phyloP scores from a whole-genome alignment of 1,140 invertebrate species.

The Drosophila kepulauana region DNA sequence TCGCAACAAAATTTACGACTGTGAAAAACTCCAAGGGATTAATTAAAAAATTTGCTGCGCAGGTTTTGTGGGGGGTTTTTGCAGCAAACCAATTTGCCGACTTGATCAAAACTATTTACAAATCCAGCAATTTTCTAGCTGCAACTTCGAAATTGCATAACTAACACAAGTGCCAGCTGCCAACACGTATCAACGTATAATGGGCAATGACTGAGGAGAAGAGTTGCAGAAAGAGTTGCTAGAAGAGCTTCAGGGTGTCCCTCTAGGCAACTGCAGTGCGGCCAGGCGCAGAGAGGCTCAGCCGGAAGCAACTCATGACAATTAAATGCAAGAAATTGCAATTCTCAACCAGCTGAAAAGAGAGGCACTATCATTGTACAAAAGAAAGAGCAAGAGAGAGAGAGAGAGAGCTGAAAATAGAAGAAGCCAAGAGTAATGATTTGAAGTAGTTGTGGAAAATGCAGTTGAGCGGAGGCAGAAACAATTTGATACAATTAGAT shows the following conservation, averaged over 20 bases:
- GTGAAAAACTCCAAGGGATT: background rate
- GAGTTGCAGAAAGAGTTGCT: background rate
- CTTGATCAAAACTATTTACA: constrained; percentile 34
- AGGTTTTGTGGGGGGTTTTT: background rate
- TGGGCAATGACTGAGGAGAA: constrained; percentile 11
- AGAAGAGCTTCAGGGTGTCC: background rate
- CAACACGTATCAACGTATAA: constrained; percentile 32
- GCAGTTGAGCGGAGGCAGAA: constrained; percentile 37
- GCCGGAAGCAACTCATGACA: constrained; percentile 31
- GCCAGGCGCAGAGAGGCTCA: constrained; percentile 17
- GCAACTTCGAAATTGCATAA: constrained; percentile 27
- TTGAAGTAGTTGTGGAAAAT: constrained; percentile 36
- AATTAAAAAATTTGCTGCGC: constrained; percentile 13
- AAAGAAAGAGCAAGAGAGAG: background rate
- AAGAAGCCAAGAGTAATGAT: constrained; percentile 21
- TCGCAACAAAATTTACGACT: constrained; percentile 3
- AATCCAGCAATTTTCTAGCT: constrained; percentile 28
- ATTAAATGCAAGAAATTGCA: constrained; percentile 43
- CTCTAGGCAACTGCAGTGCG: background rate
- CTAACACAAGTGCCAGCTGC: constrained; percentile 35
- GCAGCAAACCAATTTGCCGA: constrained; percentile 25
- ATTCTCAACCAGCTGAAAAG: constrained; percentile 11
- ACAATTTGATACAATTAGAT: constrained; percentile 51
- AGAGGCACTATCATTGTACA: background rate
- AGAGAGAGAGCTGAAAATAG: background rate